A percentile compares a stretch with the other conserved stretches of the same genome.
phyloP scores from a whole-genome alignment of 2,113 vertebrate genomes.

The Alaudala cheleensis region DNA sequence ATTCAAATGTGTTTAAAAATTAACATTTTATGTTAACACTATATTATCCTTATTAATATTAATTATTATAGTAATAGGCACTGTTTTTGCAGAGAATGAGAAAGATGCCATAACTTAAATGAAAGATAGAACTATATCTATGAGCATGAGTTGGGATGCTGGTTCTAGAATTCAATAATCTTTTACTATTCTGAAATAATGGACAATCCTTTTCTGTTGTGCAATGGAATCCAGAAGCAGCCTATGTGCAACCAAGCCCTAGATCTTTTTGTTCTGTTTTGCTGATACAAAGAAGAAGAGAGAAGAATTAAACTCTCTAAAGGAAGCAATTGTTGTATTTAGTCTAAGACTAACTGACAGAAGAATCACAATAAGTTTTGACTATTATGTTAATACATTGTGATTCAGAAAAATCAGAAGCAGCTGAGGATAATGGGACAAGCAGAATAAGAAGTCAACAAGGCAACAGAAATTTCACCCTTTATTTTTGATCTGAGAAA shows the following conservation, averaged over 20 bases:
- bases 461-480: background rate
- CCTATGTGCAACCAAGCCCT: background rate
- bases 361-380: background rate
- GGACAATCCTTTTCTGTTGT: background rate
- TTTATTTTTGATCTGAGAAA: background rate
- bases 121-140: background rate
- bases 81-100: background rate
- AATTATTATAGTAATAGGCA: background rate
- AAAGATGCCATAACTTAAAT: background rate
- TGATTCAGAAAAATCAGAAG: conserved; percentile 35
- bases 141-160: background rate
- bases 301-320: background rate
- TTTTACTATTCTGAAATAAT: background rate
- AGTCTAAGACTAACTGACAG: background rate
- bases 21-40: background rate
- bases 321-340: background rate
- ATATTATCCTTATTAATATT: background rate
- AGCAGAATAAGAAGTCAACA: background rate
- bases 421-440: background rate
- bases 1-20: background rate
- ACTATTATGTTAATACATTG: background rate
- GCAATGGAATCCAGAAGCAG: background rate
- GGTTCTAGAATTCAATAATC: background rate
- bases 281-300: background rate
- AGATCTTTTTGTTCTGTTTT: background rate